Conservation (phyloP, 1,140 invertebrate genomes). For the Drosophila sp. region DNA sequence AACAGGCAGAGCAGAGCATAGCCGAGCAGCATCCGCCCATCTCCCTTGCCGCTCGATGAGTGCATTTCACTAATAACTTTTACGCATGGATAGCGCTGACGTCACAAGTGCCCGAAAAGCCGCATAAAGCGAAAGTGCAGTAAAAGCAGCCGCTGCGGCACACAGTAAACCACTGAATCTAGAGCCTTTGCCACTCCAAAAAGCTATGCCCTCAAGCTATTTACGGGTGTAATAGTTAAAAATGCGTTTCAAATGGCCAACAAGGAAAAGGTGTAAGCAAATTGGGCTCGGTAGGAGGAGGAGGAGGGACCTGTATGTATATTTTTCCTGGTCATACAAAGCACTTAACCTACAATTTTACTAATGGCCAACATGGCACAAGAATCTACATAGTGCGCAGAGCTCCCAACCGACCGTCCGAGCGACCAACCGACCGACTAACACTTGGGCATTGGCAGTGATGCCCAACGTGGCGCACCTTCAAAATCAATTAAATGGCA, state of each 20-base stretch:
- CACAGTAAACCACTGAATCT: constrained; percentile 45
- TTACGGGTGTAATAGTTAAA: constrained; percentile 51
- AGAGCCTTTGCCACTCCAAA: not conserved
- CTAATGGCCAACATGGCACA: constrained; percentile 64
- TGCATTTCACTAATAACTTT: constrained; percentile 78
- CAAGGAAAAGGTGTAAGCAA: not conserved
- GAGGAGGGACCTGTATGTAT: constrained; percentile 2
- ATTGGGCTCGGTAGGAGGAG: too few relatives aligned
- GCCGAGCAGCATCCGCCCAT: not conserved
- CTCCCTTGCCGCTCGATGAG: constrained; percentile 34
- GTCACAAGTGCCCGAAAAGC: constrained; percentile 61
- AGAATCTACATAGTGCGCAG: constrained; percentile 30
- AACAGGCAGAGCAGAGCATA: constrained; percentile 31
- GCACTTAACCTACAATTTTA: constrained; percentile 78
- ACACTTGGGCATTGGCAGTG: not conserved
- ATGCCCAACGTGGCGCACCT: constrained; percentile 56
- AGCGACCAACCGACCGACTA: too few relatives aligned
- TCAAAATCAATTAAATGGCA: constrained; percentile 80
- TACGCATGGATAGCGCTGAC: constrained; percentile 69
- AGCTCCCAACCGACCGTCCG: not conserved
- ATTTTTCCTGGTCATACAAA: constrained; percentile 47
- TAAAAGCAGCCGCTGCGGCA: constrained; percentile 17
- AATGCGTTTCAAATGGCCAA: constrained; percentile 36
- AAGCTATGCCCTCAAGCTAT: constrained; percentile 42
- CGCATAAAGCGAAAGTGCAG: constrained; percentile 69